Evolutionary conservation across 2,888 invertebrate species (phyloP), one percentile per base, ranked within the genome.

Genomic region (Cosmopolites sordidus): DNA sequence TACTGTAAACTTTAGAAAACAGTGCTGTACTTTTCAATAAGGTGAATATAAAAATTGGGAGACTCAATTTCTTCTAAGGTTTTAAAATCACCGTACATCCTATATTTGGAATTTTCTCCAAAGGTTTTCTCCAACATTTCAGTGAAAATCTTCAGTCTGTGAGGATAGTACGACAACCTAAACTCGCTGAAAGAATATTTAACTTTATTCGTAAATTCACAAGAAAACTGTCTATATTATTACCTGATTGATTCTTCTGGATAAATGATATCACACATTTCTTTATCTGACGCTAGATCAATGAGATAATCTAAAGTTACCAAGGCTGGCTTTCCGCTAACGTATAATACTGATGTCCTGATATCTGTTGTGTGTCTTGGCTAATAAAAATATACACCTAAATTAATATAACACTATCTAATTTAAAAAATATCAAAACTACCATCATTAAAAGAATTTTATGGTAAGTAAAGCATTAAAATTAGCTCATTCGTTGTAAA

Each of bases 101-200:
- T 78, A 70, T 89, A 87, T 45, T 80, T 78, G 1, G 82, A 81
- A 17, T 78, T 73, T 17, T 74, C 68, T 39, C 83, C 83, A 69
- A 92, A 92, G 1, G 84, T 82, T 43, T 85, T 83, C 58, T 78
- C 76, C 54, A 93, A 71, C 77, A 92, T 86, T 18, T 75, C 67
- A 0, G 80, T 83, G 75, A 93, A 93, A 16, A 79, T 77, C 40
- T 81, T 77, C 63, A 92, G 72, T 58, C 82, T 82, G 72, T 93
- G 92, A 0, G 92, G 93, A 75, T 90, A 92, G 75, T 92, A 93
- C 22, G 91, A 92, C 22, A 93, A 75, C 1, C 92, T 83, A 73
- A 93, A 93, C 65, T 90, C 86, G 66, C 87, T 90, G 73, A 39
- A 75, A 75, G 57, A n/a, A n/a, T n/a, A n/a, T n/a, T n/a, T n/a